A percentile compares a stretch with the other conserved stretches of the same genome.
These are phyloP conservation scores for Antechinus flavipes DNA, from an alignment of 2,113 vertebrate species.

Conservation along the genomic window DNA sequence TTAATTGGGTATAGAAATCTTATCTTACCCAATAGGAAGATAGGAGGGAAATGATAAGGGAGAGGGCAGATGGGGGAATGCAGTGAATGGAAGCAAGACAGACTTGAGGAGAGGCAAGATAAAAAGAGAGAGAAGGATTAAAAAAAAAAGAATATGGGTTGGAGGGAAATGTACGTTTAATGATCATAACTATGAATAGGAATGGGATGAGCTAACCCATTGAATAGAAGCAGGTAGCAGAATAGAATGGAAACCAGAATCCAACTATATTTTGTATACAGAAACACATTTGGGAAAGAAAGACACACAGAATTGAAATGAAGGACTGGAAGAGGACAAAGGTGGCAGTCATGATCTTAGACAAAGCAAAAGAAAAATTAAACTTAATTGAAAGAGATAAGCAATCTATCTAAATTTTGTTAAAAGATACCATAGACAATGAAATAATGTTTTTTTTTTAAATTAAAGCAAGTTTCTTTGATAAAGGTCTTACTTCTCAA, in stretches of 20 bases:
- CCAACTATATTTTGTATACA: neutral
- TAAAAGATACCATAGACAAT: neutral
- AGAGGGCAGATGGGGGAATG: neutral
- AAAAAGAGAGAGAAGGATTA: neutral
- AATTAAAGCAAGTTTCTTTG: neutral
- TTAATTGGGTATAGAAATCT: neutral
- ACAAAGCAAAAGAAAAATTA: neutral
- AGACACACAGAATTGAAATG: neutral
- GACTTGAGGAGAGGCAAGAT: neutral
- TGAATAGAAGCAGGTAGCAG: neutral
- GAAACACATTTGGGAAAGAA: neutral
- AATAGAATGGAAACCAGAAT: neutral
- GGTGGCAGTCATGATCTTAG: neutral
- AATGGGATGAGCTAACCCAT: neutral
- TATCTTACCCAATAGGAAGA: neutral
- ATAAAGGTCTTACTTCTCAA: neutral
- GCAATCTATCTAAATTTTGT: neutral
- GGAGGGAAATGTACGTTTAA: neutral
- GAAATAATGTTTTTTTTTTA: neutral
- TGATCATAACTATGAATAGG: neutral
- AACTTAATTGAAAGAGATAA: neutral
- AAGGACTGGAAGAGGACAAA: neutral
- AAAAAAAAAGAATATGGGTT: neutral
- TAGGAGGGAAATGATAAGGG: neutral
- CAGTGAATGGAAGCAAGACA: neutral